Evolutionary conservation across 2,113 vertebrate genomes (phyloP).

Genomic region (Oncorhynchus keta): DNA sequence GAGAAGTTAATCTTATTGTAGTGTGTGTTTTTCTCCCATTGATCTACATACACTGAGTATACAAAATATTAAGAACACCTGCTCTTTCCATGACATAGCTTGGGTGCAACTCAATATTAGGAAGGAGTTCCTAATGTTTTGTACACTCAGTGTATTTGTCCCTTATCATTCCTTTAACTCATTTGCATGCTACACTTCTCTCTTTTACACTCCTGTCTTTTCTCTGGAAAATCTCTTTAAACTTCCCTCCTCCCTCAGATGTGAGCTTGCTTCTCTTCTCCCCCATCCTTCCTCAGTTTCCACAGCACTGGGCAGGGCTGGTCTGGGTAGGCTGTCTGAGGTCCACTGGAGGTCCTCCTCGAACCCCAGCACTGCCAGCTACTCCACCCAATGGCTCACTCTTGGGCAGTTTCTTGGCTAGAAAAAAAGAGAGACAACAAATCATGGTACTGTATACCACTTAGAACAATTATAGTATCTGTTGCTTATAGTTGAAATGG

Average conservation of each 20-base stretch:
- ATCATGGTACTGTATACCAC: background rate
- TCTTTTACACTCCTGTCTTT: background rate
- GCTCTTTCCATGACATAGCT: too few relatives aligned
- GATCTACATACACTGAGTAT: too few relatives aligned
- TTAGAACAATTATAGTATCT: background rate
- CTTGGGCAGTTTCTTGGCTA: constrained; percentile 86
- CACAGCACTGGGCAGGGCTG: constrained; percentile 81
- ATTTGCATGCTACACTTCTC: background rate
- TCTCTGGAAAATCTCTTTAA: background rate
- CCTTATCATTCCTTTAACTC: background rate
- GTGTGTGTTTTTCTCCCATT: too few relatives aligned
- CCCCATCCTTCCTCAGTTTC: constrained; percentile 62
- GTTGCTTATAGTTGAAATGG: background rate
- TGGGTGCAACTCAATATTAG: too few relatives aligned
- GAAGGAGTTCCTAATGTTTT: too few relatives aligned
- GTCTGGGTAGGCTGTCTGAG: constrained; percentile 80
- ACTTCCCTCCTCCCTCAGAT: background rate
- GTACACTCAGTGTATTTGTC: too few relatives aligned
- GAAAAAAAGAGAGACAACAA: constrained; percentile 23
- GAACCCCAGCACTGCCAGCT: constrained; percentile 34
- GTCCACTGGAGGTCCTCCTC: constrained; percentile 73
- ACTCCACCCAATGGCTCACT: constrained; percentile 76
- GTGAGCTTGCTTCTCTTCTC: background rate
- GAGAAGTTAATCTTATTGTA: too few relatives aligned
- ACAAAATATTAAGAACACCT: too few relatives aligned